Percentiles rank a stretch among this genome's conserved stretches.
These are phyloP conservation scores for Papilio helenus DNA, from an alignment of 1,140 invertebrate species.

Conservation along the genomic window DNA sequence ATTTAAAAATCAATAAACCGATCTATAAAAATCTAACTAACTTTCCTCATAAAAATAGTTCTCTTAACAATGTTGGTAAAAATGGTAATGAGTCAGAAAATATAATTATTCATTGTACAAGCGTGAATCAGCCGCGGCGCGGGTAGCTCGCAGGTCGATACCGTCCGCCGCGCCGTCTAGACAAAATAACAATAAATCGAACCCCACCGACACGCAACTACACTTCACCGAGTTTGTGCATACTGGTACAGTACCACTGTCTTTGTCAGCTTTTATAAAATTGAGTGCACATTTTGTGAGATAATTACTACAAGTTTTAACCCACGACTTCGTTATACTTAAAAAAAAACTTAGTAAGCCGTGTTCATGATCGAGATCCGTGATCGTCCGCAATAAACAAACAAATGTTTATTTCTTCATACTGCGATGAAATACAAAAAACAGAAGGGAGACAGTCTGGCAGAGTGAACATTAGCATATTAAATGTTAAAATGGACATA, in stretches of 20 bases:
- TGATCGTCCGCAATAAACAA: too few relatives aligned
- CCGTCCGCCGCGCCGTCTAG: constrained; percentile 32
- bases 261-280: not conserved
- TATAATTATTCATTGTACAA: constrained; percentile 31
- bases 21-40: not conserved
- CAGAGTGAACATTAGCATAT: too few relatives aligned
- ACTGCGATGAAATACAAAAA: too few relatives aligned
- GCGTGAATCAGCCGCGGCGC: constrained; percentile 37
- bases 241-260: not conserved
- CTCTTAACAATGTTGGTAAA: not conserved
- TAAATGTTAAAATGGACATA: not conserved
- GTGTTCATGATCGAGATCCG: too few relatives aligned
- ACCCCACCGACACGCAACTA: constrained; percentile 26
- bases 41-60: not conserved
- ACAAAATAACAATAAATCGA: constrained; percentile 39
- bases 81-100: constrained; percentile 37
- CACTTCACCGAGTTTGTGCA: constrained; percentile 37
- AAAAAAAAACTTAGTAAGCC: too few relatives aligned
- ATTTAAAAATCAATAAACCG: not conserved
- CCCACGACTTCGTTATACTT: too few relatives aligned
- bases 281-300: not conserved
- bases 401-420: too few relatives aligned
- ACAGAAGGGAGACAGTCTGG: not conserved
- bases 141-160: constrained; percentile 28
- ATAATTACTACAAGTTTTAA: too few relatives aligned